Conservation (phyloP, 2,113 vertebrate species). For the Antechinus stuartii region DNA sequence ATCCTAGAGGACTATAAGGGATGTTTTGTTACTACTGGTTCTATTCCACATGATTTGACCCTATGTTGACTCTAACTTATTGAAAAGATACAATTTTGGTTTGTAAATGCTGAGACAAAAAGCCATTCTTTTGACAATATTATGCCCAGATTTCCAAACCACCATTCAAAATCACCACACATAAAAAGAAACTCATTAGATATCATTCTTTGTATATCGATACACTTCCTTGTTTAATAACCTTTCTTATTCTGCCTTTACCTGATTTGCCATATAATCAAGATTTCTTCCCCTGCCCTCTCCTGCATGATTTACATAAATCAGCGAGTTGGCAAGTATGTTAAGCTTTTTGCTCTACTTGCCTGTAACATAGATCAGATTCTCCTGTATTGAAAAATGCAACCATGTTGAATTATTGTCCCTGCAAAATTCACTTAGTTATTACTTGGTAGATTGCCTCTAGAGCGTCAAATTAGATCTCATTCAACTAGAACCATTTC, state of each 20-base stretch:
- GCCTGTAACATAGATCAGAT: conserved; percentile 57
- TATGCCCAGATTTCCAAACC: not conserved
- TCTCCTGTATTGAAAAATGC: conserved; percentile 64
- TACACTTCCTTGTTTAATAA: not conserved
- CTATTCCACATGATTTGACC: not conserved
- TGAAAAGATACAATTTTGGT: not conserved
- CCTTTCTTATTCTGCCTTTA: not conserved
- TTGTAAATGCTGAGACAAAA: not conserved
- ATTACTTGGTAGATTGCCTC: conserved; percentile 83
- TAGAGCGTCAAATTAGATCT: conserved; percentile 82
- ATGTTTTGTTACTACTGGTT: not conserved
- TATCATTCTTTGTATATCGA: not conserved
- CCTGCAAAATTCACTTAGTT: conserved; percentile 76
- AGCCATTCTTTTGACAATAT: not conserved
- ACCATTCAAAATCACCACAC: not conserved
- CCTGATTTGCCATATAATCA: not conserved
- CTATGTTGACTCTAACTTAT: not conserved
- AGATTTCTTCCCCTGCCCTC: not conserved
- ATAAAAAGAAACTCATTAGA: not conserved
- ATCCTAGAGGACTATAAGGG: not conserved
- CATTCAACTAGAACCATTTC: conserved; percentile 75
- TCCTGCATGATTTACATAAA: conserved; percentile 13
- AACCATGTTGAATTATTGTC: conserved; percentile 71
- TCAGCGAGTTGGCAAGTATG: conserved; percentile 5
- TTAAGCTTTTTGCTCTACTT: conserved; percentile 66